Evolutionary conservation across 2,113 vertebrate genomes (phyloP).

Genomic region (Epinephelus lanceolatus): DNA sequence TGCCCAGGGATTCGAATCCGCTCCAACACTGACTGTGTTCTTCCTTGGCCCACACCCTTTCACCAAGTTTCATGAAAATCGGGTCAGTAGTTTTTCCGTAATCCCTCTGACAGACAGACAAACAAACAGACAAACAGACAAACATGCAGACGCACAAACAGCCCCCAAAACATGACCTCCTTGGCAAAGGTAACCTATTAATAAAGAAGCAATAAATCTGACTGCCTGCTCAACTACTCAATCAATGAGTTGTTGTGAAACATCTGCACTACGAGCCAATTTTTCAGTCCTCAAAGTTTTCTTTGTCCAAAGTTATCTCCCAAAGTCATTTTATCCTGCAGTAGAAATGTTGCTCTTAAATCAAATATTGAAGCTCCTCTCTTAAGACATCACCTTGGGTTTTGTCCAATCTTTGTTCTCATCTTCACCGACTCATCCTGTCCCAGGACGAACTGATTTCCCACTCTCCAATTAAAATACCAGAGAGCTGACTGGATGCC

Average conservation of each 20-base stretch:
- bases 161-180: not conserved
- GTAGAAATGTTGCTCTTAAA: not conserved
- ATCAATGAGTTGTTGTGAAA: conserved; percentile 21
- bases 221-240: not conserved
- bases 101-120: not conserved
- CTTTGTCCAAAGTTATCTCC: not conserved
- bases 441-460: conserved; percentile 17
- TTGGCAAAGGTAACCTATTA: not conserved
- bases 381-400: conserved; percentile 19
- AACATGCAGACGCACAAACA: not conserved
- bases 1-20: no score
- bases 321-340: conserved; percentile 17
- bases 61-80: no score
- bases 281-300: conserved; percentile 16
- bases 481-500: conserved; percentile 41
- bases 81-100: no score
- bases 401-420: conserved; percentile 21
- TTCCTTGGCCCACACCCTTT: no score
- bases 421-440: conserved; percentile 36
- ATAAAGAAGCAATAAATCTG: not conserved
- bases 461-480: conserved; percentile 37
- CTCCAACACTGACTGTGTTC: no score
- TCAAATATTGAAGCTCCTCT: not conserved
- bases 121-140: not conserved
- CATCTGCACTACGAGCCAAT: not conserved